Evolutionary conservation across 2,113 vertebrate species (phyloP).

Genomic region (Holacanthus passer): DNA sequence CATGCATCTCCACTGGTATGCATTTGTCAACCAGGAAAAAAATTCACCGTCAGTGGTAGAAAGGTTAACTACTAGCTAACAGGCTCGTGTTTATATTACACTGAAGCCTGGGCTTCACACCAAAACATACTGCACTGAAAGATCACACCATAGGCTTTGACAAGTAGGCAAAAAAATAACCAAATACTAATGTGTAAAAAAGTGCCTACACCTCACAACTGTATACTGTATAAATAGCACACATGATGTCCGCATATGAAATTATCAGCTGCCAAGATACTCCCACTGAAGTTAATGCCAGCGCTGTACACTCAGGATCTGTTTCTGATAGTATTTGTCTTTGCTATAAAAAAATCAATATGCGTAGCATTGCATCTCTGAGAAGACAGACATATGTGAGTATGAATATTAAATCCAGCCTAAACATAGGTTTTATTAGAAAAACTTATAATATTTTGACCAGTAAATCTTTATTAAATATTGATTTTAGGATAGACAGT

Average conservation of each 20-base stretch:
- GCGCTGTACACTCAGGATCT: not conserved
- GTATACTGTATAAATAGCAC: not conserved
- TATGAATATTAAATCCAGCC: too few species aligned
- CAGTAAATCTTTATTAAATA: not conserved
- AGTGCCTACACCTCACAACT: not conserved
- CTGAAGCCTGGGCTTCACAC: not conserved
- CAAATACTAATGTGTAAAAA: not conserved
- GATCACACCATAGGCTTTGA: not conserved
- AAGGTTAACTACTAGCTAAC: not conserved
- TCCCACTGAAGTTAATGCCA: not conserved
- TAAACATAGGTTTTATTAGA: too few species aligned
- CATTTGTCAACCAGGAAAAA: not conserved
- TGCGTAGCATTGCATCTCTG: not conserved
- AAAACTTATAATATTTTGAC: not conserved
- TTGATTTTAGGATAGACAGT: not conserved
- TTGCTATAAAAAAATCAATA: not conserved
- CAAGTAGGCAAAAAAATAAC: not conserved
- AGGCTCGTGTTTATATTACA: not conserved
- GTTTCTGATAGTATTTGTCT: not conserved
- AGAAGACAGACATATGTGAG: not conserved
- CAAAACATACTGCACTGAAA: not conserved
- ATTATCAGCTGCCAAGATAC: conserved; percentile 7
- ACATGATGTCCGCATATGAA: not conserved
- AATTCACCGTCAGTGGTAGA: not conserved
- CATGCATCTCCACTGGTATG: conserved; percentile 22